These are phyloP conservation scores for Melanostigma gelatinosum DNA, from an alignment of 2,113 vertebrate species.

Conservation along the genomic window DNA sequence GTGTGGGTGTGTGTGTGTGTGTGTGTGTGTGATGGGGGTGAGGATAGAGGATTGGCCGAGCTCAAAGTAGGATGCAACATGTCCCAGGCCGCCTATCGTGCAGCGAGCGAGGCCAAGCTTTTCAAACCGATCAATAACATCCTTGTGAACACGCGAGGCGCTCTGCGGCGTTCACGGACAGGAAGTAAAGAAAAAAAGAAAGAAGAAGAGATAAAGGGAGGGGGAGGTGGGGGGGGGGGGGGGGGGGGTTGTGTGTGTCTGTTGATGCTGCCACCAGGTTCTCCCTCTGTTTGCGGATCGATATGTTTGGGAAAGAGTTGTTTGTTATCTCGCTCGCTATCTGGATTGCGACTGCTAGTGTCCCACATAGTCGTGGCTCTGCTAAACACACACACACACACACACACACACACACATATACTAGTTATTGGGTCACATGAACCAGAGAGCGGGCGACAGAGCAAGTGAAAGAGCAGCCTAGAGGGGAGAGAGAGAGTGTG, in stretches of 20 bases:
- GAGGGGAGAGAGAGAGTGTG: background rate
- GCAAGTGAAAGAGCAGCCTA: slow-evolving; percentile 8
- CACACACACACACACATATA: slow-evolving; percentile 12
- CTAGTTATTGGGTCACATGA: slow-evolving; percentile 15
- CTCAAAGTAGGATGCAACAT: slow-evolving; percentile 63
- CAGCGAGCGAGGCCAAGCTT: slow-evolving; percentile 54
- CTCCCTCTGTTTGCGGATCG: slow-evolving; percentile 53
- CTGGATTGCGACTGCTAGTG: slow-evolving; percentile 31
- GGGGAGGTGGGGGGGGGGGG: background rate
- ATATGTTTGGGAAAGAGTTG: slow-evolving; percentile 61
- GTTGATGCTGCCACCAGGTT: slow-evolving; percentile 5
- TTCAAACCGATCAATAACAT: slow-evolving; percentile 72
- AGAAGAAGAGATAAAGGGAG: background rate
- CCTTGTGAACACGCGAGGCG: slow-evolving; percentile 71
- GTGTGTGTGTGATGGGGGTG: slow-evolving; percentile 8
- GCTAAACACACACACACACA: slow-evolving; percentile 11
- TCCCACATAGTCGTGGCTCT: slow-evolving; percentile 28
- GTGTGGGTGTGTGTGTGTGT: slow-evolving; percentile 9
- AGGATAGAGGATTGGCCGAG: slow-evolving; percentile 47
- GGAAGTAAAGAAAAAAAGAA: slow-evolving; percentile 45
- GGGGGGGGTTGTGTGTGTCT: too few species aligned
- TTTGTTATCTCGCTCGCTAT: slow-evolving; percentile 48
- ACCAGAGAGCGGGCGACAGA: background rate
- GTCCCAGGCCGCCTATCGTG: slow-evolving; percentile 70
- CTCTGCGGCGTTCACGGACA: slow-evolving; percentile 57